A percentile compares a stretch with the other conserved stretches of the same genome.
These are phyloP conservation scores for Acanthis flammea DNA, from an alignment of 2,797 vertebrate genomes.

Conservation along the genomic window DNA sequence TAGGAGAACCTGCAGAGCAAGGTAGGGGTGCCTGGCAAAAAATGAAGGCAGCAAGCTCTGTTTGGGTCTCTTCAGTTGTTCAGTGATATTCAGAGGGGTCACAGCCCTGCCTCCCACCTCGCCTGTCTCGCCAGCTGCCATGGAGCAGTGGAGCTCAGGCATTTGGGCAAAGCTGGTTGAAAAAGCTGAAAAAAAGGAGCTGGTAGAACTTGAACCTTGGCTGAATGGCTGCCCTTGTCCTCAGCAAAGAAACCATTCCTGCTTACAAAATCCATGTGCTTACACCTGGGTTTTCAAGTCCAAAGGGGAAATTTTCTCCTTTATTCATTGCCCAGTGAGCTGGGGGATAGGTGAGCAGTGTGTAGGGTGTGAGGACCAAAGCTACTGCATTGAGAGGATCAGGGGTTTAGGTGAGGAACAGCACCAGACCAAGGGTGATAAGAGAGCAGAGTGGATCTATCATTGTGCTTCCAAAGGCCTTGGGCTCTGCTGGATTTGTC, in stretches of 20 bases:
- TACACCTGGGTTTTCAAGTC: neutral
- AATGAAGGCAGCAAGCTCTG: neutral
- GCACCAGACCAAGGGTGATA: neutral
- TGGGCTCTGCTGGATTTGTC: neutral
- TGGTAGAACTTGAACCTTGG: neutral
- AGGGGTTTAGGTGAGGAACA: neutral
- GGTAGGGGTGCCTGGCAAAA: neutral
- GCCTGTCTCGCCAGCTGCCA: fast-evolving
- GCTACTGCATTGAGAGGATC: neutral
- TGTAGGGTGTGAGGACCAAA: neutral
- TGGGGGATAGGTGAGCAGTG: neutral
- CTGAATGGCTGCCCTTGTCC: neutral
- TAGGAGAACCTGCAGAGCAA: neutral
- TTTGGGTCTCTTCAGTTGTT: neutral
- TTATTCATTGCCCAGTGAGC: neutral
- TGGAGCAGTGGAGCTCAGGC: neutral
- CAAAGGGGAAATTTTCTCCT: neutral
- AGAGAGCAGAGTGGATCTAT: neutral
- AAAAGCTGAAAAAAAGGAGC: neutral
- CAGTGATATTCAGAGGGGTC: neutral
- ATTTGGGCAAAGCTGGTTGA: neutral
- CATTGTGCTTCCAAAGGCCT: neutral
- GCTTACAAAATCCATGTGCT: neutral
- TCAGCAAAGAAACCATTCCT: neutral
- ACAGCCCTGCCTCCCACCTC: neutral